phyloP scores from a whole-genome alignment of 2,113 vertebrate genomes.

The Nematolebias whitei region DNA sequence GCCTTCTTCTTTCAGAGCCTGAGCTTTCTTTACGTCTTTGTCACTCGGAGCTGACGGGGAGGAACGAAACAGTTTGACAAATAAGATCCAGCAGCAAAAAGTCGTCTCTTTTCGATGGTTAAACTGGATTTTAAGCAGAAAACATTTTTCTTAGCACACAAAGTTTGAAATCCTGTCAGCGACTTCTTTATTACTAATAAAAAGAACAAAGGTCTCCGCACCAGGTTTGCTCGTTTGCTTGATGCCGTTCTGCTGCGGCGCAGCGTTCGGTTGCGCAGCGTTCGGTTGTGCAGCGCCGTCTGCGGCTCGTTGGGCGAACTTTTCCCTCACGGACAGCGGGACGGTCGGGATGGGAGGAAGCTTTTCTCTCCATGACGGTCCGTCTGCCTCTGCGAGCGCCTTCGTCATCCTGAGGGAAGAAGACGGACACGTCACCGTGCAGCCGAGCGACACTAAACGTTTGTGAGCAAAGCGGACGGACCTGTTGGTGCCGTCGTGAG shows the following conservation, averaged over 20 bases:
- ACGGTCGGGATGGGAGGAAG: slow-evolving; percentile 88
- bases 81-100: no score
- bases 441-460: neutral
- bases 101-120: no score
- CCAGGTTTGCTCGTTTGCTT: slow-evolving; percentile 26
- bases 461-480: no score
- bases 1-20: slow-evolving; percentile 88
- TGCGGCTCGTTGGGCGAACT: slow-evolving; percentile 59
- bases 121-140: no score
- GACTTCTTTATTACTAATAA: neutral
- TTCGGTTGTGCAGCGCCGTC: neutral
- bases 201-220: neutral
- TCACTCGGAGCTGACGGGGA: slow-evolving; percentile 50
- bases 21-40: slow-evolving; percentile 79
- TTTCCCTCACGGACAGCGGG: slow-evolving; percentile 83
- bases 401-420: slow-evolving; percentile 86
- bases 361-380: slow-evolving; percentile 88
- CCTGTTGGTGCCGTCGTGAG: slow-evolving; percentile 92
- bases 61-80: no score
- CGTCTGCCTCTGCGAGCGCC: slow-evolving; percentile 86
- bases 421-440: neutral
- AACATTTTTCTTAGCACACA: no score
- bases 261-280: neutral
- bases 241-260: slow-evolving; percentile 43
- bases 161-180: no score